phyloP scores from a whole-genome alignment of 2,113 vertebrate species.

The Ammodramus savannarum region DNA sequence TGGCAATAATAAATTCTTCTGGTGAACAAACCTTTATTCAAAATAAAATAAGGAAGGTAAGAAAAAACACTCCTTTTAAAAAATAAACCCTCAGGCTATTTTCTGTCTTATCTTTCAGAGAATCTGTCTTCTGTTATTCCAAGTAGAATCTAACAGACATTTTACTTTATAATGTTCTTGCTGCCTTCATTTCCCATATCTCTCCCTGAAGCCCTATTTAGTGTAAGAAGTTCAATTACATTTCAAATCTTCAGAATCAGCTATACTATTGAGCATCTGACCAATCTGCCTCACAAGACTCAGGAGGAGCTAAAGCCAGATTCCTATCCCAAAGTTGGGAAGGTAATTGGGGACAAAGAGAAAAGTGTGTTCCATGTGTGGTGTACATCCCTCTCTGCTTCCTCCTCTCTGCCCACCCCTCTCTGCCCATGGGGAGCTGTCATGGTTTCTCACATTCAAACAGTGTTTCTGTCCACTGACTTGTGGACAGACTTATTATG shows the following conservation, averaged over 20 bases:
- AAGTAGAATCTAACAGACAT: not conserved
- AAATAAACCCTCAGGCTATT: not conserved
- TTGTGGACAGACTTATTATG: not conserved
- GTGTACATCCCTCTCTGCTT: not conserved
- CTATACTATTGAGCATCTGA: not conserved
- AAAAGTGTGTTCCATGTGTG: not conserved
- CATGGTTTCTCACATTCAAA: not conserved
- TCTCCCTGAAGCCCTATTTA: not conserved
- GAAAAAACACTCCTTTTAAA: not conserved
- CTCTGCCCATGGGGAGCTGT: not conserved
- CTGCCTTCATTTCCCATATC: not conserved
- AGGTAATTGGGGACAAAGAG: not conserved
- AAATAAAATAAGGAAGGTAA: constrained; percentile 82
- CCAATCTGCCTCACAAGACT: not conserved
- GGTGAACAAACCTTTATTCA: constrained; percentile 85
- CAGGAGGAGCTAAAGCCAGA: not conserved
- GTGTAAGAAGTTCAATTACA: not conserved
- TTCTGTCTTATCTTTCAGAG: not conserved
- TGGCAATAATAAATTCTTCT: constrained; percentile 83
- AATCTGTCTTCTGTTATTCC: not conserved
- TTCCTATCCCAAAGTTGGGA: not conserved
- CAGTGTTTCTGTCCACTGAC: not conserved
- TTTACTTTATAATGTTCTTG: not conserved
- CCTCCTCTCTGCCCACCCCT: not conserved
- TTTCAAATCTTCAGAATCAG: not conserved